Percentiles rank a stretch among this genome's conserved stretches.
phyloP scores from a whole-genome alignment of 2,113 vertebrate genomes.

The Syngnathus scovelli region DNA sequence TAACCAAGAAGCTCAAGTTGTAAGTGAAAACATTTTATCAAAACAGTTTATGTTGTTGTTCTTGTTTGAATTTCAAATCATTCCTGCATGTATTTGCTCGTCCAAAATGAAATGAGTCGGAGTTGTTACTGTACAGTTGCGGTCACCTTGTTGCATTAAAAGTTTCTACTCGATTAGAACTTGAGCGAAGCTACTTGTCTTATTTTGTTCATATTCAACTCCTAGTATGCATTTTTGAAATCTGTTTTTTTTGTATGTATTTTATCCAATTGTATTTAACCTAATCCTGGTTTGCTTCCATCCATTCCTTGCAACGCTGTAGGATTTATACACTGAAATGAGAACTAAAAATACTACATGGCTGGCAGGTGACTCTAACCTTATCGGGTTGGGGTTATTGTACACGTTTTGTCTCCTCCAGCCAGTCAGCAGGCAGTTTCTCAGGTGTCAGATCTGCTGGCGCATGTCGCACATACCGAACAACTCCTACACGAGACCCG shows the following conservation, averaged over 20 bases:
- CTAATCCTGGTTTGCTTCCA: not conserved
- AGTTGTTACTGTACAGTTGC: slow-evolving; percentile 55
- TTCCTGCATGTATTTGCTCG: slow-evolving; percentile 49
- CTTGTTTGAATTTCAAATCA: slow-evolving; percentile 57
- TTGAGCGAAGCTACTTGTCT: slow-evolving; percentile 3
- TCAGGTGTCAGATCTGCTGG: slow-evolving; percentile 46
- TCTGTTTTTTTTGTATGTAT: not conserved
- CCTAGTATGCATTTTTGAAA: not conserved
- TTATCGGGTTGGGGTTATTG: too few species aligned
- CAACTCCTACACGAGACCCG: slow-evolving; percentile 34
- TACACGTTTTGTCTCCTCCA: slow-evolving; percentile 23
- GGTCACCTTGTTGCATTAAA: slow-evolving; percentile 61
- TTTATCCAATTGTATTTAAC: not conserved
- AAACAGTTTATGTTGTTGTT: slow-evolving; percentile 61
- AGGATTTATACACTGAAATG: not conserved
- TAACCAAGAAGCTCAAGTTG: slow-evolving; percentile 40
- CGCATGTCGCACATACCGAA: slow-evolving; percentile 37
- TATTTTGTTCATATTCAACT: too few species aligned
- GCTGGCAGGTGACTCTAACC: slow-evolving; percentile 11
- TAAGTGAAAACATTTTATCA: slow-evolving; percentile 46
- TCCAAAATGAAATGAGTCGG: slow-evolving; percentile 39
- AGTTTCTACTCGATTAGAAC: slow-evolving; percentile 31
- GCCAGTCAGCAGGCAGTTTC: slow-evolving; percentile 20
- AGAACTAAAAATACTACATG: slow-evolving; percentile 1
- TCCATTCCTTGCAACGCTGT: not conserved